Evolutionary conservation across 2,797 vertebrate genomes (phyloP), one percentile per base, ranked within the genome.

Genomic region (Enteromius radiatus): DNA sequence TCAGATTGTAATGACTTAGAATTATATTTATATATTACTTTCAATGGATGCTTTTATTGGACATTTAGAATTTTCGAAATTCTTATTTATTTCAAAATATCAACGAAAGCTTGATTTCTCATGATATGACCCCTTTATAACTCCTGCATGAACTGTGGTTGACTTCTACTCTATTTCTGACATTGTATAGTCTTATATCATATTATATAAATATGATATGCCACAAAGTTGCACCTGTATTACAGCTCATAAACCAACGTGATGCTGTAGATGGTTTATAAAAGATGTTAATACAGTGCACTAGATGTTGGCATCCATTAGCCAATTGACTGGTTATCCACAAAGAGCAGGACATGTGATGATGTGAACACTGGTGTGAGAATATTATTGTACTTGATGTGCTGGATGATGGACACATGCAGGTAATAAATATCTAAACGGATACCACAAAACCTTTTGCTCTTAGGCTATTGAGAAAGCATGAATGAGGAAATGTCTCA

Each of bases 341-440:
- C 49, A 45, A 31, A 71, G 38, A 80, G 28, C 67, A 43, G 26
- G 15, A 45, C 36, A 59, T 70, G 76, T 78, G 41, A 81, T 36
- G 69, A 71, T 61, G 41, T 26, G 52, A 21, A 12, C 26, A 63
- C 10, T 21, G 4, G 11, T 59, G 67, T 36, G 15, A 71, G 10
- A 8, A 63, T 33, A 63, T 74, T 38, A 76, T 28, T 67, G 47
- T 54, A 43, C 6, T 38, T 65, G 7, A 54, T 15, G 47, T 75
- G 21, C 52, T 64, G 38, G 52, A 64, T 49, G 52, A 64, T 38
- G 31, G n/a, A 81, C 19, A 33, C 47, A 75, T 41, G 70, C 70
- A 75, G n/a, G 17, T 82, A 17, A 76, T 33, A 47, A 47, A 47
- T 47, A 52, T 74, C 69, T 74, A 26, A 64, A 81, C 15, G 5